Conservation (phyloP, 2,888 invertebrate species). For the Eurytoma californica region DNA sequence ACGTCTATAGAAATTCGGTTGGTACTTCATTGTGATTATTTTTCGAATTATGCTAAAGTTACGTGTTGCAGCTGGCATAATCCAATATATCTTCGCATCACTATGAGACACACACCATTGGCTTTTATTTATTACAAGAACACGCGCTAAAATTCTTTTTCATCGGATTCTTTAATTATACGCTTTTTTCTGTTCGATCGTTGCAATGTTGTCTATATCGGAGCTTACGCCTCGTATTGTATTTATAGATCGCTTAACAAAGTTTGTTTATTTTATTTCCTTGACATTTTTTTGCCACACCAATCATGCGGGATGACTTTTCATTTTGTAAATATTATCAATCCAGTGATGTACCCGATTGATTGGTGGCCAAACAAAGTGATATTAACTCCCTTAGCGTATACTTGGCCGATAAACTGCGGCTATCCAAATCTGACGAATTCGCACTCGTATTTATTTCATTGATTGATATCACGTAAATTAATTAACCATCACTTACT, state of each 20-base stretch:
- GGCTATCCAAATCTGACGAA: constrained; percentile 30
- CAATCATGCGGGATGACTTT: constrained; percentile 8
- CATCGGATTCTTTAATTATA: constrained; percentile 58
- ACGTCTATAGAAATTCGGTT: background rate
- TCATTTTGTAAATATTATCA: background rate
- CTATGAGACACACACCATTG: constrained; percentile 57
- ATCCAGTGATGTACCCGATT: constrained; percentile 15
- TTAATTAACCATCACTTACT: constrained; percentile 17
- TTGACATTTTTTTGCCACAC: constrained; percentile 33
- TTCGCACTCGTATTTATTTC: constrained; percentile 45
- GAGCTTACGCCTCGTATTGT: constrained; percentile 74
- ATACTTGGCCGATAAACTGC: constrained; percentile 30
- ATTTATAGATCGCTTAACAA: constrained; percentile 73
- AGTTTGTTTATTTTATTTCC: constrained; percentile 61
- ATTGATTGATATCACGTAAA: background rate
- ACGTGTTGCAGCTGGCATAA: constrained; percentile 53
- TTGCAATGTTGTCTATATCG: constrained; percentile 70
- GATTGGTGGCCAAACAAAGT: constrained; percentile 25
- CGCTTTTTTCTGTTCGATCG: constrained; percentile 69
- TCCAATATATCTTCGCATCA: constrained; percentile 59
- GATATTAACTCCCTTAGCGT: constrained; percentile 43
- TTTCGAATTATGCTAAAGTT: constrained; percentile 17
- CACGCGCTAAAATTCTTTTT: constrained; percentile 52
- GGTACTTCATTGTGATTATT: constrained; percentile 8
- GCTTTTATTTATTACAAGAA: constrained; percentile 42